Percentiles rank a stretch among this genome's conserved stretches.
phyloP scores from a whole-genome alignment of 2,797 vertebrate genomes.

The Rhyacichthys aspro region DNA sequence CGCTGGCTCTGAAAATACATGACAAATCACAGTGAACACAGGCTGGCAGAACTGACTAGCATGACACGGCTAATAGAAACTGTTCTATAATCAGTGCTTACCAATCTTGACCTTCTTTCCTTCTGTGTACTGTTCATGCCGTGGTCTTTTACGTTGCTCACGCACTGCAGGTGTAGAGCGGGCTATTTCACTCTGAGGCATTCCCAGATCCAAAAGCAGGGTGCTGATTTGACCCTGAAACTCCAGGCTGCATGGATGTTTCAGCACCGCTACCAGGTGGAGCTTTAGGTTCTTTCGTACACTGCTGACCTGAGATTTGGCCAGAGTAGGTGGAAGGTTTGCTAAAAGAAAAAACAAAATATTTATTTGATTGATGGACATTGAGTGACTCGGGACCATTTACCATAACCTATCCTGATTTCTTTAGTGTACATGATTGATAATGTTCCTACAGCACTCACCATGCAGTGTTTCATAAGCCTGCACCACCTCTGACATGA shows the following conservation, averaged over 20 bases:
- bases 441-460: constrained; percentile 57
- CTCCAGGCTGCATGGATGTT: constrained; percentile 89
- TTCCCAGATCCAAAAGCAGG: constrained; percentile 91
- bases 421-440: background rate
- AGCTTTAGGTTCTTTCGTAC: constrained; percentile 95
- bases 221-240: constrained; percentile 94
- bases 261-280: constrained; percentile 90
- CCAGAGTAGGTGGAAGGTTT: constrained; percentile 92
- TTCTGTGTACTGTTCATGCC: constrained; percentile 83
- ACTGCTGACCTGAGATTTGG: constrained; percentile 97
- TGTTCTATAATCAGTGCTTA: constrained; percentile 56
- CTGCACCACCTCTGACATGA: constrained; percentile 97
- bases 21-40: too few species aligned
- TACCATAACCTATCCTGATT: too few species aligned
- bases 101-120: constrained; percentile 94
- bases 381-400: background rate
- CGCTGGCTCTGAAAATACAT: constrained; percentile 76
- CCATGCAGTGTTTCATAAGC: constrained; percentile 93
- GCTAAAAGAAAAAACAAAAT: constrained; percentile 67
- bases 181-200: constrained; percentile 89
- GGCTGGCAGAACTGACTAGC: too few species aligned
- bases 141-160: constrained; percentile 85
- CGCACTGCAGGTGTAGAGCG: constrained; percentile 84
- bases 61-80: too few species aligned
- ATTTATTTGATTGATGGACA: too few species aligned